These are phyloP conservation scores for Xenopus laevis DNA, from an alignment of 2,113 vertebrate species.

Conservation along the genomic window DNA sequence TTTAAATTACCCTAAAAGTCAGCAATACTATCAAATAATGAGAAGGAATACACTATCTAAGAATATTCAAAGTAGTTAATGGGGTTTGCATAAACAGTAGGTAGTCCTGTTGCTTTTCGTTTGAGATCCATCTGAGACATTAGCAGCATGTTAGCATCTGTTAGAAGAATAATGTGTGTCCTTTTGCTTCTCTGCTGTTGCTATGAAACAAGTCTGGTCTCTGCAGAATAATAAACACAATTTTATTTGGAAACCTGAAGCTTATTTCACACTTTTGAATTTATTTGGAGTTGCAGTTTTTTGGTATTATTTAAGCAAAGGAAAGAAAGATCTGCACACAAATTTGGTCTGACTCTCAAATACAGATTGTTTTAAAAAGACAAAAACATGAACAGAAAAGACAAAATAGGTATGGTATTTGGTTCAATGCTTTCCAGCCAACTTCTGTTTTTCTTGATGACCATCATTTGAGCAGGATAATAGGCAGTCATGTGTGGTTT, in stretches of 20 bases:
- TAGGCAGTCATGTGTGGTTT: too few relatives aligned
- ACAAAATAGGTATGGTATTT: too few relatives aligned
- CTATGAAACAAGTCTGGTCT: constrained; percentile 5
- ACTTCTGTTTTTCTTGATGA: too few relatives aligned
- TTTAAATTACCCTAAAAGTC: too few relatives aligned
- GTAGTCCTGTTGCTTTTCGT: background rate
- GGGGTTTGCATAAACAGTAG: background rate
- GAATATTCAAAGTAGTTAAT: background rate
- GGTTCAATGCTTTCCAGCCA: too few relatives aligned
- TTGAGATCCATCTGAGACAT: background rate
- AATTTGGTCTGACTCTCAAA: background rate
- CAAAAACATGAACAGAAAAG: too few relatives aligned
- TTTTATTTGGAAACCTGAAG: background rate
- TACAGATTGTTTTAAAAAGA: too few relatives aligned
- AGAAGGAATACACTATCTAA: background rate
- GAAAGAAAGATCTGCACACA: background rate
- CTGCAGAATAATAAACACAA: background rate
- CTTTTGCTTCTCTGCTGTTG: constrained; percentile 4
- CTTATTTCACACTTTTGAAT: constrained; percentile 1
- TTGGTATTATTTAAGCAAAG: background rate
- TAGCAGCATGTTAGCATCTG: background rate
- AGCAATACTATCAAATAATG: background rate
- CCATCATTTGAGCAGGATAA: too few relatives aligned
- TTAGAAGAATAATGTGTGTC: constrained; percentile 1
- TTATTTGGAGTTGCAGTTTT: background rate